Base-by-base conservation (phyloP, 2,797 vertebrate genomes). In the Notolabrus celidotus region DNA sequence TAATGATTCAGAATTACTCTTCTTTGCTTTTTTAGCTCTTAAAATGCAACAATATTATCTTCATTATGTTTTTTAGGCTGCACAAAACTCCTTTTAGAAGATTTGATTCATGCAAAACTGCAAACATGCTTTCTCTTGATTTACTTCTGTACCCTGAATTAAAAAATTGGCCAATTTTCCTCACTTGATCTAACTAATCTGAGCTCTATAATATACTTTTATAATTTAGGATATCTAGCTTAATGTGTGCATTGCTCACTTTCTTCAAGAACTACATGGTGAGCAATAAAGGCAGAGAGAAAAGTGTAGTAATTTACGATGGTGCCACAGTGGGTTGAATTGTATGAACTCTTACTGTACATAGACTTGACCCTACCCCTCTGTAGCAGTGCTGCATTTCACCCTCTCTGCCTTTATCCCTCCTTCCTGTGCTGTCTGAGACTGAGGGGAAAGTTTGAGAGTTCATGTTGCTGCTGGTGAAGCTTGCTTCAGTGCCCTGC, bases 391-490 rank as follows among this genome's bases (percentile, higher is more conserved):
- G 69, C 55, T 47, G 51, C 65, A 25, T 33, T 42, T 63, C 66
- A 46, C 71, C 50, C 49, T 38, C 68, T 52, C 33, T 27, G 47
- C 33, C 55, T 60, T 49, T 49, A 67, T 69, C 63, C 47, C 22
- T 61, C 19, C 51, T 65, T 58, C 46, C 54, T 62, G 51, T 20
- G 3, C 60, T 25, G 68, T 61, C 66, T 68, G 45, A 66, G 56
- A 49, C 50, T 71, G 45, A 76, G n/a, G 51, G 36, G 41, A 53
- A 55, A 39, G 65, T 74, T 79, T 61, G 33, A 71, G 46, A 60
- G 51, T 82, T 82, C 36, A 51, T 10, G 54, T 31, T 71, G 22
- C 34, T n/a, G 47, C 23, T 20, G 16, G 23, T 11, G 22, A 49
- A 82, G 27, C 62, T 63, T n/a, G 11, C 14, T 27, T 69, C 25